Evolutionary conservation across 2,113 vertebrate genomes (phyloP), one percentile per base, ranked within the genome.

Genomic region (Tor tambroides): DNA sequence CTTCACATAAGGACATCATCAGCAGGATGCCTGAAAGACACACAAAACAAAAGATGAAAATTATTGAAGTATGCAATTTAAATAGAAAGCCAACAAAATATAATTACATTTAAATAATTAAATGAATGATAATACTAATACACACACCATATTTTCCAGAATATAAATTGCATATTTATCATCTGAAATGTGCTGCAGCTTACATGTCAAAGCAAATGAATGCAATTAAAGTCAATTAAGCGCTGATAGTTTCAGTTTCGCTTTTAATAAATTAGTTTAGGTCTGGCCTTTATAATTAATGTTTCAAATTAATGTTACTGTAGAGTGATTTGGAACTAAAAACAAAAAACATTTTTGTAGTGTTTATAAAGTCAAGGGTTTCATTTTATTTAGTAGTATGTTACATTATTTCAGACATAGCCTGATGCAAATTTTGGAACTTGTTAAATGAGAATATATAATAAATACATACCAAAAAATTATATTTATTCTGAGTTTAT

Each of bases 1-100:
- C 94, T 0, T 95, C 91, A 76, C 98, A 99, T 91, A 99, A 91
- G 51, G 96, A 95, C 98, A 99, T 99, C 98, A 99, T 99, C 93
- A 99, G 91, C 84, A 99, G 93, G 91, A 98, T 98, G 43, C 98
- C 98, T 99, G 95, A 26, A 85, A 79, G 4, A 9, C 30, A 77
- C n/a, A 59, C 35, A 86, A 85, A n/a, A n/a, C n/a, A n/a, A n/a
- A n/a, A n/a, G n/a, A 15, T 49, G 2, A 49, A 49, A 4, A 49
- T 49, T 49, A 43, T 10, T 2, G 1, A 49, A 49, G 46, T 14
- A 49, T 49, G 4, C 14, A 49, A 49, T 49, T 14, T 14, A 49
- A 49, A 49, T 4, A 49, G 14, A 43, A 43, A 11, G 41, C 2
- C 11, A 46, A 12, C 11, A 12, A 46, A 14, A 51, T 6, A 54